These are phyloP conservation scores for Monochamus alternatus DNA, from an alignment of 2,888 invertebrate genomes.

Conservation along the genomic window DNA sequence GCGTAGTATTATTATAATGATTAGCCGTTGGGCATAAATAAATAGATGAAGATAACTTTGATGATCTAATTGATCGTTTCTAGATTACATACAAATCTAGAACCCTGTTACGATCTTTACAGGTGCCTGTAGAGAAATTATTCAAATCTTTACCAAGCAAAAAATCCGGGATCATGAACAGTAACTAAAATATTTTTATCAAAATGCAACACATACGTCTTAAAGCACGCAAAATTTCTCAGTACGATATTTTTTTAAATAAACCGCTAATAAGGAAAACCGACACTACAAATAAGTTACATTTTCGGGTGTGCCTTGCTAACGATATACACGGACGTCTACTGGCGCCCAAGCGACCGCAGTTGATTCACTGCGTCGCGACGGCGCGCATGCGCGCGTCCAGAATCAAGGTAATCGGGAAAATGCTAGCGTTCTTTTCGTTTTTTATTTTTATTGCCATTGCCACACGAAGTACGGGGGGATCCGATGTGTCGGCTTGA, in stretches of 20 bases:
- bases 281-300: conserved; percentile 36
- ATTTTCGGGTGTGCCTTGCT: conserved; percentile 38
- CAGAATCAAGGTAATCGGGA: not conserved
- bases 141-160: conserved; percentile 19
- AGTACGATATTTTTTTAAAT: conserved; percentile 23
- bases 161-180: conserved; percentile 1
- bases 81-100: no score
- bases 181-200: conserved; percentile 10
- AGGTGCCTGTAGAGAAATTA: not conserved
- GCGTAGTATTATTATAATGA: no score
- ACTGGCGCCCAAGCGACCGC: conserved; percentile 37
- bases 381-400: conserved; percentile 42
- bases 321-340: conserved; percentile 32
- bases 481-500: not conserved
- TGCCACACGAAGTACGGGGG: conserved; percentile 17
- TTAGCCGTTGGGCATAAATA: no score
- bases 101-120: no score
- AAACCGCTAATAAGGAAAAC: conserved; percentile 28
- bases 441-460: not conserved
- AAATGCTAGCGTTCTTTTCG: conserved; percentile 9
- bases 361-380: conserved; percentile 47
- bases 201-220: conserved; percentile 24
- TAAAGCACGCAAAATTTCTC: conserved; percentile 33
- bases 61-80: no score
- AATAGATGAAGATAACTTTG: no score